phyloP scores from a whole-genome alignment of 2,113 vertebrate species.

The Prionailurus bengalensis region DNA sequence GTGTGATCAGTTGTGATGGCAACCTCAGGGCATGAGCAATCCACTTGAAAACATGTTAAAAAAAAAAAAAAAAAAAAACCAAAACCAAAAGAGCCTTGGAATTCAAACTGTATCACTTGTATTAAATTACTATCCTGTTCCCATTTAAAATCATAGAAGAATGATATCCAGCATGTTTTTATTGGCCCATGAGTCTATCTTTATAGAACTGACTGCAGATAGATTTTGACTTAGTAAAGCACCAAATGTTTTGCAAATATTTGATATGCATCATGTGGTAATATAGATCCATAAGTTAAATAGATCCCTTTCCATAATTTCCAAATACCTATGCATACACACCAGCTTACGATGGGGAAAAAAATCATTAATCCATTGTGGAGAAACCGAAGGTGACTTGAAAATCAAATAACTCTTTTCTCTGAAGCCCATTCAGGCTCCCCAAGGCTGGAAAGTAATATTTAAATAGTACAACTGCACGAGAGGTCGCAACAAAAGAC shows the following conservation, averaged over 20 bases:
- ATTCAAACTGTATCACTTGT: conserved; percentile 35
- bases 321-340: conserved; percentile 61
- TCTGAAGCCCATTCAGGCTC: conserved; percentile 34
- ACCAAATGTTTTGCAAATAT: conserved; percentile 51
- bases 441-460: conserved; percentile 46
- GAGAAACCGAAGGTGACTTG: conserved; percentile 15
- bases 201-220: conserved; percentile 11
- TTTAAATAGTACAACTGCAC: conserved; percentile 49
- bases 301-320: conserved; percentile 50
- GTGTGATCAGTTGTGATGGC: conserved; percentile 51
- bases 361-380: conserved; percentile 29
- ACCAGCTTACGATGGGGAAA: conserved; percentile 30
- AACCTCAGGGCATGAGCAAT: conserved; percentile 29
- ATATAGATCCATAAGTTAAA: conserved; percentile 40
- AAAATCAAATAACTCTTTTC: conserved; percentile 57
- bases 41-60: conserved; percentile 63
- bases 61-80: not conserved
- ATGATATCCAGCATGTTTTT: conserved; percentile 28
- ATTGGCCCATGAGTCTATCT: conserved; percentile 21
- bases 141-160: conserved; percentile 59
- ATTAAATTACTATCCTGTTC: conserved; percentile 46
- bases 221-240: conserved; percentile 47
- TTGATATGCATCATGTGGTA: not conserved
- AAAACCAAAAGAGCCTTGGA: not conserved
- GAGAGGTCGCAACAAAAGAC: conserved; percentile 76